A percentile compares a stretch with the other conserved stretches of the same genome.
Conservation (phyloP, 1,140 invertebrate genomes). For the Oscheius sp. region DNA sequence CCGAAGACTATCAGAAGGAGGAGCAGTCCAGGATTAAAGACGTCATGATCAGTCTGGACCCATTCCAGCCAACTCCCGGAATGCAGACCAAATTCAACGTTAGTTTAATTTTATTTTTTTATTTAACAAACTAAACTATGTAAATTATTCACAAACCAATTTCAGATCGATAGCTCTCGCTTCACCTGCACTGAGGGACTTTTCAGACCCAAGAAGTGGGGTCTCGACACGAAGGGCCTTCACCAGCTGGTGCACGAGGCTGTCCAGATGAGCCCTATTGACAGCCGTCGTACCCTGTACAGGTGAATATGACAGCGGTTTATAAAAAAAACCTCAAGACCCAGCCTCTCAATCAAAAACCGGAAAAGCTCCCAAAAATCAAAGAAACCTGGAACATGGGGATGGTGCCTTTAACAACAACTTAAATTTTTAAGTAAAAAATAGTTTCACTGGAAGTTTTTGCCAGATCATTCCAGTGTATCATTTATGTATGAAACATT, state of each 20-base stretch:
- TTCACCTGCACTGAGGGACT: constrained; percentile 69
- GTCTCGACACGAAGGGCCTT: constrained; percentile 68
- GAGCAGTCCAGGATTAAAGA: constrained; percentile 60
- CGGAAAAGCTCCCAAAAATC: too few species aligned
- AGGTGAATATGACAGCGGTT: constrained; percentile 48
- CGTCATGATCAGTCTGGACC: constrained; percentile 59
- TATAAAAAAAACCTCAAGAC: constrained; percentile 66
- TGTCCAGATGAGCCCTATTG: constrained; percentile 63
- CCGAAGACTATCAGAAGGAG: constrained; percentile 64
- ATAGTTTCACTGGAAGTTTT: too few species aligned
- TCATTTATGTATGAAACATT: too few species aligned
- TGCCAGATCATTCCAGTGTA: too few species aligned
- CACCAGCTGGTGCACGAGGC: constrained; percentile 68
- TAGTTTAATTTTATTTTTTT: constrained; percentile 26
- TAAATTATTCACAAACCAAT: constrained; percentile 3
- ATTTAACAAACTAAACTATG: too few species aligned
- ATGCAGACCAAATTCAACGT: constrained; percentile 50
- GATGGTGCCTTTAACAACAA: too few species aligned
- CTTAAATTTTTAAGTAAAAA: too few species aligned
- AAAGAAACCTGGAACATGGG: too few species aligned
- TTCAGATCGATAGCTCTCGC: constrained; percentile 54
- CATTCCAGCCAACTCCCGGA: constrained; percentile 50
- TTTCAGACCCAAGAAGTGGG: constrained; percentile 69
- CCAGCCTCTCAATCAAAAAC: too few species aligned
- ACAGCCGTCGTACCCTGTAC: constrained; percentile 52